These are phyloP conservation scores for Spodoptera littoralis DNA, from an alignment of 2,888 invertebrate genomes.

Conservation along the genomic window DNA sequence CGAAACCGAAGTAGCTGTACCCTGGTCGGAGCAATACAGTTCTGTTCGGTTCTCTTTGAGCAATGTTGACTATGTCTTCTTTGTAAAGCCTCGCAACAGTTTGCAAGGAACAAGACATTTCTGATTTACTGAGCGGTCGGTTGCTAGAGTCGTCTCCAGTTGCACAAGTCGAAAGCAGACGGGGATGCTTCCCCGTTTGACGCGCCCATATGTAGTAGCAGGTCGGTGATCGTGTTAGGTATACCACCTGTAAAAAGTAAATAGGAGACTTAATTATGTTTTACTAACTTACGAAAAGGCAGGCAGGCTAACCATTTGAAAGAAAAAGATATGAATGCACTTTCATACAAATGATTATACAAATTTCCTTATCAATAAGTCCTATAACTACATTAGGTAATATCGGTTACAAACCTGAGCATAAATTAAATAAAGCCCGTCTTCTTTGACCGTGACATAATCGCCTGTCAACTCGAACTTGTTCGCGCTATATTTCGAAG, in stretches of 20 bases:
- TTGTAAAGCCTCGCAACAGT: constrained; percentile 73
- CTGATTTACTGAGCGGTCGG: constrained; percentile 70
- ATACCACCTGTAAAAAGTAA: constrained; percentile 74
- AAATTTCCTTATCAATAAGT: constrained; percentile 6
- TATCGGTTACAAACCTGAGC: constrained; percentile 72
- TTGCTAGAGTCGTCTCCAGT: constrained; percentile 76
- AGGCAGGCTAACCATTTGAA: no score
- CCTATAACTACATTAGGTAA: no score
- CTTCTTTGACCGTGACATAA: constrained; percentile 75
- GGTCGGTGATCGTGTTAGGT: constrained; percentile 77
- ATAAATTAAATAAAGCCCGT: constrained; percentile 80
- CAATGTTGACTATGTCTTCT: constrained; percentile 76
- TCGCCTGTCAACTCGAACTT: constrained; percentile 74
- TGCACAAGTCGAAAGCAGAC: constrained; percentile 74
- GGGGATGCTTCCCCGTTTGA: constrained; percentile 59
- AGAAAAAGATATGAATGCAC: no score
- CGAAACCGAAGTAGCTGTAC: constrained; percentile 80
- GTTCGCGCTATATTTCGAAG: constrained; percentile 75
- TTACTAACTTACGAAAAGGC: no score
- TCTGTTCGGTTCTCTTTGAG: constrained; percentile 79
- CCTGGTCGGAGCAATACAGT: constrained; percentile 79
- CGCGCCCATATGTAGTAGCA: constrained; percentile 80
- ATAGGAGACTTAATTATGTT: background rate
- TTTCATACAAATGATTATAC: background rate
- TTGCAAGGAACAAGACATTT: constrained; percentile 80